Conservation (phyloP, 2,888 invertebrate genomes). For the Rhagonycha lutea region DNA sequence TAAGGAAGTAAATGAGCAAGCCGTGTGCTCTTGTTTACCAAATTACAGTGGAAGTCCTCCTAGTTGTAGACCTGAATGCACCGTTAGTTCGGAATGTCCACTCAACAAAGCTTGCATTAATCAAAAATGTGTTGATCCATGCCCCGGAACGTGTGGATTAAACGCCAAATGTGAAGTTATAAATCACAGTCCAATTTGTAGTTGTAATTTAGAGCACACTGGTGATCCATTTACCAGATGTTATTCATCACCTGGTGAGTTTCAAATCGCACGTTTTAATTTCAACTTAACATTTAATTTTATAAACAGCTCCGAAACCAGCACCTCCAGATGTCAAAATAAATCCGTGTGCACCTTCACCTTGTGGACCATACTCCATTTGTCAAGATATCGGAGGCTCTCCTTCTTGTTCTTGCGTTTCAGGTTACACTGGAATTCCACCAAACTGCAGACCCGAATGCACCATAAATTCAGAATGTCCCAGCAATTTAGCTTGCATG, state of each 20-base stretch:
- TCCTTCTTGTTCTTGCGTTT: constrained; percentile 60
- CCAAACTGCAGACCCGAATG: constrained; percentile 63
- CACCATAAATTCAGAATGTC: constrained; percentile 60
- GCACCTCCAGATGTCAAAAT: constrained; percentile 57
- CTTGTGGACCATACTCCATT: constrained; percentile 63
- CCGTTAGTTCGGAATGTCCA: constrained; percentile 64
- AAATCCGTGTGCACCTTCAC: constrained; percentile 61
- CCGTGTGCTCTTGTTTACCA: constrained; percentile 65
- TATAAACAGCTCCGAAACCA: constrained; percentile 40
- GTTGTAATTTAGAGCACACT: constrained; percentile 65
- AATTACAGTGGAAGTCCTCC: constrained; percentile 67
- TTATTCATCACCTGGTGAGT: constrained; percentile 50
- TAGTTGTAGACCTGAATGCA: constrained; percentile 69
- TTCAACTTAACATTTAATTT: background rate
- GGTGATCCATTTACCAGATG: constrained; percentile 69
- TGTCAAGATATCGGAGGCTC: constrained; percentile 58
- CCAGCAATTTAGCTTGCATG: constrained; percentile 58
- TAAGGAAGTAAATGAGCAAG: constrained; percentile 60
- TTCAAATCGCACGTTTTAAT: background rate
- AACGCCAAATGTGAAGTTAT: constrained; percentile 60
- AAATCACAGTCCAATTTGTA: constrained; percentile 64
- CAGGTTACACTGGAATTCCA: constrained; percentile 57
- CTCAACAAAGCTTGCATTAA: constrained; percentile 61
- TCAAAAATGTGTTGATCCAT: constrained; percentile 63
- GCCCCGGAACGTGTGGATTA: constrained; percentile 67